Percentiles rank a stretch among this genome's conserved stretches.
These are phyloP conservation scores for Drosophila conformis DNA, from an alignment of 2,888 invertebrate species.

Conservation along the genomic window DNA sequence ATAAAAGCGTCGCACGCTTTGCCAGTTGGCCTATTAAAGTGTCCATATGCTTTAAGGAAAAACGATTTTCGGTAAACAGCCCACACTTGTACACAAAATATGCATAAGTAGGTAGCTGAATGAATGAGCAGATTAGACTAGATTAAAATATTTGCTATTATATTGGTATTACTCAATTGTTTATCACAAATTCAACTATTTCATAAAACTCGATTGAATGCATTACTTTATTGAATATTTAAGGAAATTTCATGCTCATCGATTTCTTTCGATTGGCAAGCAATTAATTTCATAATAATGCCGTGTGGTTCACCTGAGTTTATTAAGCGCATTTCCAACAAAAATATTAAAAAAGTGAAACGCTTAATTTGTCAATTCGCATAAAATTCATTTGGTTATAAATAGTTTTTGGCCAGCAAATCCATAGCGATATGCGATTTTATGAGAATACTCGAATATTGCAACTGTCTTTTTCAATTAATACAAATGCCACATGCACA, in stretches of 20 bases:
- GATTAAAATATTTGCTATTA: background rate
- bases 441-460: constrained; percentile 13
- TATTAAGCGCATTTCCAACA: constrained; percentile 18
- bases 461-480: constrained; percentile 71
- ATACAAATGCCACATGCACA: constrained; percentile 39
- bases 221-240: background rate
- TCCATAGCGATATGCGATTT: constrained; percentile 12
- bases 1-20: constrained; percentile 39
- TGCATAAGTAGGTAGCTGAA: background rate
- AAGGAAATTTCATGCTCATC: background rate
- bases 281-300: background rate
- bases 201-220: background rate
- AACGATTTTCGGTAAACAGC: constrained; percentile 29
- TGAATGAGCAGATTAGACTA: background rate
- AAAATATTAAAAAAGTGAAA: constrained; percentile 13
- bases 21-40: constrained; percentile 31
- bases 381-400: constrained; percentile 53
- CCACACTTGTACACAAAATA: constrained; percentile 3
- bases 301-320: background rate
- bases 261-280: background rate
- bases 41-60: constrained; percentile 39
- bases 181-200: background rate
- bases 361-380: constrained; percentile 45
- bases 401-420: constrained; percentile 19
- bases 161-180: background rate